These are phyloP conservation scores for Micronycteris hirsuta DNA, from an alignment of 2,113 vertebrate species.

Conservation along the genomic window DNA sequence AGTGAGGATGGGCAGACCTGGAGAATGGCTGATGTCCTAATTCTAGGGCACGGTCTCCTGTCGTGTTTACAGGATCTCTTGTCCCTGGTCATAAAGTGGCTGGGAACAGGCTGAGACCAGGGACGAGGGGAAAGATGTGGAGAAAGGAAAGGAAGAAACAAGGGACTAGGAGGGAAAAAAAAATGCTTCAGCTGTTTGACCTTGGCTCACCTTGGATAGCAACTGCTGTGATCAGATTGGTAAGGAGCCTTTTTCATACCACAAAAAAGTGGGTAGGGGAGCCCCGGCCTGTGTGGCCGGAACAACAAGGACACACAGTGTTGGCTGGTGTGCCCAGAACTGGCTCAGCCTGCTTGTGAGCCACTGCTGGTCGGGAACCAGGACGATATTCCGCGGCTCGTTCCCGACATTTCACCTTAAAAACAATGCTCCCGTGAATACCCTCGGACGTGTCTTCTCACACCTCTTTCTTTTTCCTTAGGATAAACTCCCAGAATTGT, in stretches of 20 bases:
- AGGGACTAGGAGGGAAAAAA: background rate
- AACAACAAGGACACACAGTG: fast-evolving
- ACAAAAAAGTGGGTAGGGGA: background rate
- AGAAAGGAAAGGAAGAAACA: background rate
- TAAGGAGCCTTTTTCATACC: background rate
- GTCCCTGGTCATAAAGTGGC: background rate
- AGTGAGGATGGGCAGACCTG: background rate
- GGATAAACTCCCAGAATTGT: background rate
- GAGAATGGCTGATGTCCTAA: background rate
- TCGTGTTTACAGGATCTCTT: background rate
- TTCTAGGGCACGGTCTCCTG: background rate
- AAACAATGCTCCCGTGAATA: background rate
- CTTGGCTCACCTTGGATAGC: background rate
- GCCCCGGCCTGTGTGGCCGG: no score
- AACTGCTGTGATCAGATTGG: background rate
- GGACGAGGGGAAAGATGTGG: background rate
- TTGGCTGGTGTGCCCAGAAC: background rate
- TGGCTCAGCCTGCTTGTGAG: background rate
- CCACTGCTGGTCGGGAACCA: fast-evolving
- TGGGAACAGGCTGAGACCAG: background rate
- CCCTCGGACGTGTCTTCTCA: background rate
- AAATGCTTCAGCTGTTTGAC: background rate
- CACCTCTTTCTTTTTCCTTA: background rate
- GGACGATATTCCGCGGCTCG: fast-evolving
- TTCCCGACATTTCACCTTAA: background rate